Evolutionary conservation across 2,888 invertebrate species (phyloP).

Genomic region (Nomada hirtipes): DNA sequence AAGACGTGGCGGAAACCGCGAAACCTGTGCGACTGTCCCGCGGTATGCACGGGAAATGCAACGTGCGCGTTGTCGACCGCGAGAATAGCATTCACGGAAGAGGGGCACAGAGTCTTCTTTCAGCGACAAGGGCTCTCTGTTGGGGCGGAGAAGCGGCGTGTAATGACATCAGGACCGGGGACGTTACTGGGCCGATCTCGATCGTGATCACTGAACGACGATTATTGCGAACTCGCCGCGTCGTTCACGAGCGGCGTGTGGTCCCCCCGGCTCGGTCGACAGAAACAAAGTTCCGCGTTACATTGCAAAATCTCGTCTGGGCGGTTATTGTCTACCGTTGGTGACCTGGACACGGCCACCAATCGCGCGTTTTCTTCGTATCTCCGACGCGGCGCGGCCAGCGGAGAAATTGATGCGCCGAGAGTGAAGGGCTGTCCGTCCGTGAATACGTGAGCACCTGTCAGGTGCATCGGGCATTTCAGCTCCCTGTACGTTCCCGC

Average conservation of each 20-base stretch:
- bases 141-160: conserved; percentile 19
- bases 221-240: conserved; percentile 42
- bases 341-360: conserved; percentile 35
- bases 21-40: neutral
- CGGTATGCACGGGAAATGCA: conserved; percentile 8
- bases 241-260: conserved; percentile 59
- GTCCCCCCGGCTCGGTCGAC: conserved; percentile 26
- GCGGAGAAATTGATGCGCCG: conserved; percentile 61
- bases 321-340: conserved; percentile 45
- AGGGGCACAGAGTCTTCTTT: conserved; percentile 66
- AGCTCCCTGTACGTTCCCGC: conserved; percentile 61
- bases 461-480: conserved; percentile 67
- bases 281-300: conserved; percentile 62
- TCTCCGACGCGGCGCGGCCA: conserved; percentile 17
- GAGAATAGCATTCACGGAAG: conserved; percentile 59
- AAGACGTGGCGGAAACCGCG: conserved; percentile 29
- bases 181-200: conserved; percentile 32
- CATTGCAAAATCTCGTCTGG: conserved; percentile 50
- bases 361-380: conserved; percentile 17
- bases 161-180: conserved; percentile 53
- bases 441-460: conserved; percentile 67
- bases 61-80: conserved; percentile 10
- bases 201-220: conserved; percentile 44
- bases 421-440: conserved; percentile 69
- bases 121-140: conserved; percentile 53